phyloP scores from a whole-genome alignment of 1,140 invertebrate genomes.

The Drosophila murphyi region DNA sequence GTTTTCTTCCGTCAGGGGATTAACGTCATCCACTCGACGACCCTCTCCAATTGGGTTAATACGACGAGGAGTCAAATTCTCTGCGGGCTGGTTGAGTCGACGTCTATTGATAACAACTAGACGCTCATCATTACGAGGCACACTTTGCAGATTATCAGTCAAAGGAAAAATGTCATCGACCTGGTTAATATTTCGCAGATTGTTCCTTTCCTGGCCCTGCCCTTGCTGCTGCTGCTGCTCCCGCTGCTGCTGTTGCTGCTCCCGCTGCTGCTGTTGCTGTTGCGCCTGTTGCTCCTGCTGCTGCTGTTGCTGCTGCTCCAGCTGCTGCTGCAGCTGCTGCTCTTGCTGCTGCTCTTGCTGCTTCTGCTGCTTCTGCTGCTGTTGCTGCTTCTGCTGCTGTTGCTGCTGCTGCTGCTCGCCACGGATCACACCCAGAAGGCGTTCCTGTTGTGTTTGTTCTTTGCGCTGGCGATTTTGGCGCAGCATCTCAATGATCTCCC shows the following conservation, averaged over 20 bases:
- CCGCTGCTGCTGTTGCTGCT: no score
- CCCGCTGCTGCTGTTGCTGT: no score
- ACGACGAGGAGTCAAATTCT: conserved; percentile 19
- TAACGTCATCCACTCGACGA: conserved; percentile 27
- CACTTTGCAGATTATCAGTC: conserved; percentile 40
- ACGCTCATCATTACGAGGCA: conserved; percentile 53
- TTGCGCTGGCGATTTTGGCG: conserved; percentile 8
- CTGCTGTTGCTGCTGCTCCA: no score
- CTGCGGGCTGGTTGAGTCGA: conserved; percentile 40
- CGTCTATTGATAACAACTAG: conserved; percentile 54
- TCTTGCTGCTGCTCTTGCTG: no score
- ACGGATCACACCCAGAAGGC: conserved; percentile 29
- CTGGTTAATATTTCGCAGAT: neutral
- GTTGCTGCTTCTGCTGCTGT: no score
- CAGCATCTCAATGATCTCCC: neutral
- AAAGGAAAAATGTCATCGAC: neutral
- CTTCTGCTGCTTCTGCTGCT: no score
- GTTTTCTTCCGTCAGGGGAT: conserved; percentile 45
- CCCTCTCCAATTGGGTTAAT: conserved; percentile 42
- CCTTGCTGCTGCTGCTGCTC: neutral
- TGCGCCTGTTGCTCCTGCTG: conserved; percentile 19
- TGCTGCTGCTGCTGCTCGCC: conserved; percentile 6
- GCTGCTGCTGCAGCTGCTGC: no score
- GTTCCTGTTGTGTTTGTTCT: conserved; percentile 28
- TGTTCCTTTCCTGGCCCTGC: neutral